Evolutionary conservation across 2,888 invertebrate species (phyloP), one percentile per base, ranked within the genome.

Genomic region (Zootermopsis nevadensis): DNA sequence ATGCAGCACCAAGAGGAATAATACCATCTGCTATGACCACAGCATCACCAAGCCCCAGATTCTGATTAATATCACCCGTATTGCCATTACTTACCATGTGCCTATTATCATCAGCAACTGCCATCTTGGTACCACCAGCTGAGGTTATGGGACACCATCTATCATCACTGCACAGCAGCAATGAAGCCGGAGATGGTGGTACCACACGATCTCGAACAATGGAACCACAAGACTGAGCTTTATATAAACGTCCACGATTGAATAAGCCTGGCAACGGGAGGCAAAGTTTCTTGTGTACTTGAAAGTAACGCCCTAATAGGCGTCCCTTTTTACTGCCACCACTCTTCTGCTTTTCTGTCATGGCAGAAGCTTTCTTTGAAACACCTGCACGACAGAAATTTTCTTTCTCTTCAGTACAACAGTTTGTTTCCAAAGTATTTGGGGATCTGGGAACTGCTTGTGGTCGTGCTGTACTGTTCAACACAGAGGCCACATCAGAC

Each of bases 261-360:
- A 93, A 91, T 67, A 92, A 87, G 30, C 91, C 91, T 0, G 93
- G 92, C 84, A 93, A 86, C 3, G 93, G 93, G 84, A 93, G 91
- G 87, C 92, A 93, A n/a, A 93, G 88, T 88, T 93, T 93, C 87
- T 92, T 92, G 87, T 93, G 93, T 82, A 94, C 93, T 84, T 94
- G 94, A 88, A 94, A 93, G 87, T 94, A 94, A 84, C 93, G 93
- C 76, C 93, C 93, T 72, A 94, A 89, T 86, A 94, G 89, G 31
- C 92, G 91, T 88, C 92, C 92, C 88, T 92, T 93, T 80, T 89
- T 88, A 79, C 86, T 88, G 81, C 89, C 89, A 84, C 88, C 88
- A 15, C 88, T 88, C 77, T 87, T 88, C 22, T 88, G 87, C 83
- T 89, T 88, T 30, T 87, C 85, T 30, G 87, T 81, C 77, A 74